A percentile compares a stretch with the other conserved stretches of the same genome.
Evolutionary conservation across 2,113 vertebrate genomes (phyloP).

Genomic region (Melierax canorus): DNA sequence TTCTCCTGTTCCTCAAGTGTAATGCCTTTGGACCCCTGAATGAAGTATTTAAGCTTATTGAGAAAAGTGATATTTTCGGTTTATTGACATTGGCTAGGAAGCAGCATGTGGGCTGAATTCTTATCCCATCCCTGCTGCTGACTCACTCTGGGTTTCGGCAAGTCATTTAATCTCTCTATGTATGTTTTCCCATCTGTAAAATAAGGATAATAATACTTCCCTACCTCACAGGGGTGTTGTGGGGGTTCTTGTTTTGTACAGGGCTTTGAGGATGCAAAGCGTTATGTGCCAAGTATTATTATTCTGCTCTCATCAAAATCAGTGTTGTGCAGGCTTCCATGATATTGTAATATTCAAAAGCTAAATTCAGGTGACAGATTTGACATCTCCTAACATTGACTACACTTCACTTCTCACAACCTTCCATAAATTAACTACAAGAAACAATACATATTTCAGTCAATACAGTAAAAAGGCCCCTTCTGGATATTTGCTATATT

Average conservation of each 20-base stretch:
- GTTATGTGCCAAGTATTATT: constrained; percentile 31
- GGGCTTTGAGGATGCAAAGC: constrained; percentile 46
- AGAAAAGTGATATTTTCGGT: constrained; percentile 72
- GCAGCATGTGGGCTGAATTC: neutral
- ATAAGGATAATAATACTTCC: constrained; percentile 59
- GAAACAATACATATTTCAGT: neutral
- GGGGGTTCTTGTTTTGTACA: constrained; percentile 44
- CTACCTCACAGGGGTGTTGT: constrained; percentile 66
- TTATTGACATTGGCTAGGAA: constrained; percentile 74
- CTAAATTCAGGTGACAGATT: neutral
- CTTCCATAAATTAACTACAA: neutral
- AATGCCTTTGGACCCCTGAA: constrained; percentile 73
- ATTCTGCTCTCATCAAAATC: constrained; percentile 32
- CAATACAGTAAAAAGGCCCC: neutral
- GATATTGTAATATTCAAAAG: neutral
- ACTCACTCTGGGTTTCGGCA: constrained; percentile 5
- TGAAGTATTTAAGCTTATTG: constrained; percentile 69
- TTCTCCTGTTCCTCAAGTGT: constrained; percentile 71
- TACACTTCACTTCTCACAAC: neutral
- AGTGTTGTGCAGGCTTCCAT: neutral
- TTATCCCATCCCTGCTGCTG: neutral
- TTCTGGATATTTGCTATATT: neutral
- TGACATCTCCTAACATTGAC: neutral
- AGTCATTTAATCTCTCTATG: constrained; percentile 32
- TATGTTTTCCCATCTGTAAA: constrained; percentile 27